Evolutionary conservation across 2,113 vertebrate species (phyloP), one percentile per base, ranked within the genome.

Genomic region (Puma concolor): DNA sequence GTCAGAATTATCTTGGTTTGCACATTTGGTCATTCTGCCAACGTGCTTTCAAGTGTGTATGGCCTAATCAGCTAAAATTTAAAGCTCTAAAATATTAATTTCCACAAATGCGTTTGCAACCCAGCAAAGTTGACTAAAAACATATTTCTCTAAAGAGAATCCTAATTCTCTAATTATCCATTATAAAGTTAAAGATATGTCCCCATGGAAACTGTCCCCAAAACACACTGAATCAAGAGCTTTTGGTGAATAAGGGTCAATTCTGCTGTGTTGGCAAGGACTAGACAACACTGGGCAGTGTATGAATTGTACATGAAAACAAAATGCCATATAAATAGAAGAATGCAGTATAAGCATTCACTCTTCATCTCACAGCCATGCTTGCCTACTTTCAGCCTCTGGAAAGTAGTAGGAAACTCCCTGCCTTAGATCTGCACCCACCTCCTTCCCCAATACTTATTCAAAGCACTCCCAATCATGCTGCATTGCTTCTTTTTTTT

Each of bases 171-270:
- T 48, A 91, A 96, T 96, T 96, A 54, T 95, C 66, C 81, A 69
- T 88, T 96, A 93, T 95, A 88, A 97, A 96, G 88, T 97, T 85
- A 64, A 96, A 95, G 76, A 64, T 12, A 0, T 88, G 94, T 97
- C 96, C 60, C 92, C 82, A 96, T 95, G 94, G 88, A 96, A 98
- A 98, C 94, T 81, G 57, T 95, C 93, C 89, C 57, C 31, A 84
- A 50, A 96, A 93, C 19, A 44, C 31, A 33, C 31, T 71, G 38
- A 93, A 91, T 96, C 85, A 66, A 97, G 95, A 97, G 95, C 71
- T 93, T 95, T 94, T 91, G 64, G 82, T 96, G 60, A 96, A 94
- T 50, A 93, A 96, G 38, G 92, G 86, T 93, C 86, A 86, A 88
- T 66, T 44, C 54, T 88, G 44, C 76, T 91, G 19, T 96, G 89